A percentile compares a stretch with the other conserved stretches of the same genome.
Evolutionary conservation across 1,140 invertebrate genomes (phyloP).

Genomic region (Aphelinus atriplicis): DNA sequence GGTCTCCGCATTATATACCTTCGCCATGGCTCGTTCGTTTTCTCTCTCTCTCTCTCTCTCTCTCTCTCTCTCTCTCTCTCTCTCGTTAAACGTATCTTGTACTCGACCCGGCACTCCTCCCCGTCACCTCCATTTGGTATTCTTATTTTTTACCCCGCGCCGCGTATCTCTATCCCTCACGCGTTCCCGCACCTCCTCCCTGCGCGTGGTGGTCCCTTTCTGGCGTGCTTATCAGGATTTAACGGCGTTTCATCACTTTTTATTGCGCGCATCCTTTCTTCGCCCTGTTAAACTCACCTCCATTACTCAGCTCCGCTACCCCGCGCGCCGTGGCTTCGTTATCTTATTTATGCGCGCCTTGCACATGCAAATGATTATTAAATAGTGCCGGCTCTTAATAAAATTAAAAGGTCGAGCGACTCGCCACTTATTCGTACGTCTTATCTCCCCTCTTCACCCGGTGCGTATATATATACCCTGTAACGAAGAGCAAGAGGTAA

Average conservation of each 20-base stretch:
- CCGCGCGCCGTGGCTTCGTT: not conserved
- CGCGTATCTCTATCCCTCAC: slow-evolving; percentile 4
- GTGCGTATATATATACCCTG: too few species aligned
- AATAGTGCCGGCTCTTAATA: not conserved
- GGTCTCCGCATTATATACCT: too few species aligned
- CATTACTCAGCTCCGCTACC: not conserved
- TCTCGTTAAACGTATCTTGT: slow-evolving; percentile 8
- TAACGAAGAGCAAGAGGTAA: too few species aligned
- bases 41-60: not conserved
- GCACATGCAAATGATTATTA: not conserved
- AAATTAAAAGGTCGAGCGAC: too few species aligned
- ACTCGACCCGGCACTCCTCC: not conserved
- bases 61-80: slow-evolving; percentile 3
- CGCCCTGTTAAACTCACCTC: not conserved
- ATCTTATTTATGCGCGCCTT: slow-evolving; percentile 13
- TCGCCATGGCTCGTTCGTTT: too few species aligned
- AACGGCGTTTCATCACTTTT: slow-evolving; percentile 17
- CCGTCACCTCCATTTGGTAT: slow-evolving; percentile 21
- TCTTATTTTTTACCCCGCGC: slow-evolving; percentile 18
- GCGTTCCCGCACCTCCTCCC: slow-evolving; percentile 14
- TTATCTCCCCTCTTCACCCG: too few species aligned
- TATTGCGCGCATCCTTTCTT: slow-evolving; percentile 9
- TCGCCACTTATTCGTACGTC: too few species aligned
- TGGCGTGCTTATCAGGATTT: slow-evolving; percentile 18
- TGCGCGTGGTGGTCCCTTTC: not conserved